Evolutionary conservation across 2,797 vertebrate species (phyloP).

Genomic region (Myotis vivesi): DNA sequence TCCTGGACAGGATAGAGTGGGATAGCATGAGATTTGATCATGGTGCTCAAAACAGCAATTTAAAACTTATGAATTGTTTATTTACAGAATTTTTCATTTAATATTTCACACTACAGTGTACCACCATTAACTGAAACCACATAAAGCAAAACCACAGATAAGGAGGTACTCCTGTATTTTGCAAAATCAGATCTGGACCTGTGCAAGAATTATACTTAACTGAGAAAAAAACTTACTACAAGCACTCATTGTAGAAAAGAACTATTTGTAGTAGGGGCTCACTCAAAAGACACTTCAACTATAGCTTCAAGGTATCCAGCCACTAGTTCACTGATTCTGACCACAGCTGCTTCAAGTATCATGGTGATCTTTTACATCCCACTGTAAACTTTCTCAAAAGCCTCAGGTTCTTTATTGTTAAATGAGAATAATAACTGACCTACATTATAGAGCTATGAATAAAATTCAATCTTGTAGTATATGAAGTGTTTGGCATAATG

Average conservation of each 20-base stretch:
- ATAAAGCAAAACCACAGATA: background rate
- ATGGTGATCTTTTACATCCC: background rate
- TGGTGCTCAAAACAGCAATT: background rate
- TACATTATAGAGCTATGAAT: background rate
- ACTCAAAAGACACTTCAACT: background rate
- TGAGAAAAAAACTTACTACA: background rate
- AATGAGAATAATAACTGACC: background rate
- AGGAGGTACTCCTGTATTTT: background rate
- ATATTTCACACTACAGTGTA: background rate
- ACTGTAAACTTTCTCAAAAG: background rate
- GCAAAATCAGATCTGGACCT: background rate
- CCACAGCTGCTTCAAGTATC: background rate
- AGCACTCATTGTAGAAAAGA: background rate
- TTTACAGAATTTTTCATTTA: background rate
- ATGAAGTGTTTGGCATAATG: background rate
- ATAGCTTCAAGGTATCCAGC: accelerated
- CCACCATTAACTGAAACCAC: background rate
- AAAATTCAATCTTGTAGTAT: background rate
- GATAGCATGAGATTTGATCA: background rate
- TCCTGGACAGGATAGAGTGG: background rate
- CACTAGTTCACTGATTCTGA: background rate
- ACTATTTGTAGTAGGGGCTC: background rate
- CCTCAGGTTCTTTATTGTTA: background rate
- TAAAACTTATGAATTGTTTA: background rate
- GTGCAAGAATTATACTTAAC: background rate